phyloP scores from a whole-genome alignment of 2,888 invertebrate genomes.

The Xestia rhomboidea region DNA sequence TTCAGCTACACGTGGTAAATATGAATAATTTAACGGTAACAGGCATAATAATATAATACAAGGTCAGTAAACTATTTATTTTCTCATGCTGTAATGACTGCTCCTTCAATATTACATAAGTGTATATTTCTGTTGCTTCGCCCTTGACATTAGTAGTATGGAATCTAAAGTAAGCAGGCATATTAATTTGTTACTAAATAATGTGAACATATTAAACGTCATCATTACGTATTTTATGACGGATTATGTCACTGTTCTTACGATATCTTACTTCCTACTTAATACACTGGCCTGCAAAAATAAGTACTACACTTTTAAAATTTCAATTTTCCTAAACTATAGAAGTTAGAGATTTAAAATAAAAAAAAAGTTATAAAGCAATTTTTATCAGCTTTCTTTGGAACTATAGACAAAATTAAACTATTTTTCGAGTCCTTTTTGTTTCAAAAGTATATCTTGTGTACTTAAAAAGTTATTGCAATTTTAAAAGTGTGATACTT shows the following conservation, averaged over 20 bases:
- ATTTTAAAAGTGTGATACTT: too few relatives aligned
- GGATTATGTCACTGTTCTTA: background rate
- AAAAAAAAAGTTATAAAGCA: too few relatives aligned
- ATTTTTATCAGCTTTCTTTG: too few relatives aligned
- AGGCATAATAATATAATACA: background rate
- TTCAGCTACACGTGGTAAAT: background rate
- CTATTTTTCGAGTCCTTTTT: too few relatives aligned
- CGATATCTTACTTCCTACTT: background rate
- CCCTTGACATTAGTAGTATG: slow-evolving; percentile 39
- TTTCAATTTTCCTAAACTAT: too few relatives aligned
- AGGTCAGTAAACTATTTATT: slow-evolving; percentile 20
- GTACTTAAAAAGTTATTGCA: too few relatives aligned
- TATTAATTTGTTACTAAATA: slow-evolving; percentile 22
- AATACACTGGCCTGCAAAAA: too few relatives aligned
- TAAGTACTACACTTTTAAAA: too few relatives aligned
- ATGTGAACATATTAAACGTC: background rate
- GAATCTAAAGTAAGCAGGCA: slow-evolving; percentile 3
- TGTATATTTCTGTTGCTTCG: background rate
- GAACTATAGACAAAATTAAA: too few relatives aligned
- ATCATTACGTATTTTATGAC: too few relatives aligned
- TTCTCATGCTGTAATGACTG: background rate
- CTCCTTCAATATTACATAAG: slow-evolving; percentile 3
- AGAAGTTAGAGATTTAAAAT: too few relatives aligned
- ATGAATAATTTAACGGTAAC: background rate
- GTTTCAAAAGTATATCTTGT: too few relatives aligned